Conservation (phyloP, 2,888 invertebrate genomes). For the Hanleya hanleyi region DNA sequence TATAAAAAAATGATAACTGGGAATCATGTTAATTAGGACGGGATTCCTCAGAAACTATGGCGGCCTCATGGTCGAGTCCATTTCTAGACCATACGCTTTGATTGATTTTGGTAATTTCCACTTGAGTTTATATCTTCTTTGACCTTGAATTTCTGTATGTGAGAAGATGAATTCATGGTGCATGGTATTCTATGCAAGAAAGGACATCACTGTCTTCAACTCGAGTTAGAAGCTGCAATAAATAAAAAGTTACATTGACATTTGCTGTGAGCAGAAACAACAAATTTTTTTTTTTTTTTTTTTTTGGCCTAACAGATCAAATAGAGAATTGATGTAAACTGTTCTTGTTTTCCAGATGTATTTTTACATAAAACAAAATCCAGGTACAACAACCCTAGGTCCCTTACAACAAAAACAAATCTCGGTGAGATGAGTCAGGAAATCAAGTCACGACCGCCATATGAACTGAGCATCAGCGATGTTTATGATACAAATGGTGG, state of each 20-base stretch:
- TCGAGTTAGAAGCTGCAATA: neutral
- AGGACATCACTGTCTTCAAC: too few relatives aligned
- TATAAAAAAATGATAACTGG: too few relatives aligned
- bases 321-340: too few relatives aligned
- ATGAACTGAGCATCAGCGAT: slow-evolving; percentile 52
- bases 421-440: slow-evolving; percentile 59
- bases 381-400: slow-evolving; percentile 62
- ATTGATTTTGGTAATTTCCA: slow-evolving; percentile 75
- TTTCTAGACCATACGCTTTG: slow-evolving; percentile 74
- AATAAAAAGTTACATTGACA: neutral
- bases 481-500: slow-evolving; percentile 19
- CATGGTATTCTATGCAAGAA: too few relatives aligned
- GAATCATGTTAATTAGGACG: slow-evolving; percentile 71
- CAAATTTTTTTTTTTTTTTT: too few relatives aligned
- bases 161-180: too few relatives aligned
- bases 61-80: slow-evolving; percentile 63
- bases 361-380: slow-evolving; percentile 57
- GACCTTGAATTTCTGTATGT: too few relatives aligned
- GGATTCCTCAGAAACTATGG: slow-evolving; percentile 73
- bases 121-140: too few relatives aligned
- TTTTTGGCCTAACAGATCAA: too few relatives aligned
- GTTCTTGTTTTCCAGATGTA: slow-evolving; percentile 46
- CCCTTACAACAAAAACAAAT: slow-evolving; percentile 58
- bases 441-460: slow-evolving; percentile 59
- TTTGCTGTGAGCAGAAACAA: neutral